Percentiles rank a stretch among this genome's conserved stretches.
phyloP scores from a whole-genome alignment of 2,113 vertebrate genomes.

The Calidris pugnax region DNA sequence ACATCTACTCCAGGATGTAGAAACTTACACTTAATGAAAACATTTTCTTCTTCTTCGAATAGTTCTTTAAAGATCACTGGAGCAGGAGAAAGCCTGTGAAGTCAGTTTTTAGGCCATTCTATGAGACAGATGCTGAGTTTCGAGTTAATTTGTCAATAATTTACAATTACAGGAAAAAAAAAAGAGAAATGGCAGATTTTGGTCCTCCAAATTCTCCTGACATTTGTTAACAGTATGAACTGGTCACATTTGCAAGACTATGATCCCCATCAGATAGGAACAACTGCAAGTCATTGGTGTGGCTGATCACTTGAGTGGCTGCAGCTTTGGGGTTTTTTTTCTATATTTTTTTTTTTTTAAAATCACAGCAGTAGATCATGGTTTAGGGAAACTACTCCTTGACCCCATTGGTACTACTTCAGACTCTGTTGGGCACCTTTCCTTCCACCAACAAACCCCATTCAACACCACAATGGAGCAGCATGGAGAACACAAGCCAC shows the following conservation, averaged over 20 bases:
- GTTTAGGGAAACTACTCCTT: background rate
- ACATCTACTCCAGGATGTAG: background rate
- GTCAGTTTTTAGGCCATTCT: background rate
- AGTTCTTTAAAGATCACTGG: background rate
- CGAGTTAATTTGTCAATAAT: background rate
- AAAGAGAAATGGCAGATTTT: background rate
- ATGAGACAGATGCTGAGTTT: background rate
- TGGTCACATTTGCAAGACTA: background rate
- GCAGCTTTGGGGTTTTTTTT: background rate
- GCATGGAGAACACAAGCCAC: background rate
- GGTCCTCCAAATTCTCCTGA: background rate
- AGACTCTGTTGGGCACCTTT: background rate
- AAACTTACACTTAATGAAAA: background rate
- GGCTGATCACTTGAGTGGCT: background rate
- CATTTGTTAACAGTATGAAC: background rate
- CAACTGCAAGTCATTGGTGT: fast-evolving
- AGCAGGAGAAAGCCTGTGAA: background rate
- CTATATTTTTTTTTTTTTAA: background rate
- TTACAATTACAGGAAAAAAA: background rate
- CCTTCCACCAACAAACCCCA: background rate
- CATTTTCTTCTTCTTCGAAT: background rate
- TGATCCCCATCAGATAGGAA: fast-evolving
- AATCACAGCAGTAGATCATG: background rate
- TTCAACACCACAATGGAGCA: background rate
- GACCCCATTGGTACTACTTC: background rate